Evolutionary conservation across 2,113 vertebrate species (phyloP).

Genomic region (Macroglossus sobrinus): DNA sequence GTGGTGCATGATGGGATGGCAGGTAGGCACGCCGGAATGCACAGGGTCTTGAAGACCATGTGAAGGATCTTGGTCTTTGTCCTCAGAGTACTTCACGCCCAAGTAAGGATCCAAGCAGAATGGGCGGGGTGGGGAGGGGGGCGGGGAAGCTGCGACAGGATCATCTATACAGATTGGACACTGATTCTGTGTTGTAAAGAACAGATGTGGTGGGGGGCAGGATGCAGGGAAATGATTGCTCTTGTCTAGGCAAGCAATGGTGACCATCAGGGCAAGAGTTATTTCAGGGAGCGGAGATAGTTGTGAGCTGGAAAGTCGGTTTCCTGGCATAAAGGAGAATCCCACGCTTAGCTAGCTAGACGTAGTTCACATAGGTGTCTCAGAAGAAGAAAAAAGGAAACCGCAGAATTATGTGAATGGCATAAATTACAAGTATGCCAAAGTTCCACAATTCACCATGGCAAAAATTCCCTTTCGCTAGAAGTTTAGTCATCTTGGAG

Average conservation of each 20-base stretch:
- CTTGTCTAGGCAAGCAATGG: neutral
- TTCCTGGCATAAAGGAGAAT: neutral
- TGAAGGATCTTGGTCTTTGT: neutral
- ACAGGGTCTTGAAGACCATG: neutral
- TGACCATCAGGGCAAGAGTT: neutral
- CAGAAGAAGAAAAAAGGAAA: neutral
- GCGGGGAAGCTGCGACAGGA: neutral
- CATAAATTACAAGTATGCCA: neutral
- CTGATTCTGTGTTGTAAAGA: neutral
- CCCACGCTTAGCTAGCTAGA: neutral
- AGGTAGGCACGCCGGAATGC: neutral
- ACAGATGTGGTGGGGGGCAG: neutral
- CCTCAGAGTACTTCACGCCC: neutral
- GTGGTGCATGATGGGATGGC: neutral
- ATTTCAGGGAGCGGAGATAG: neutral
- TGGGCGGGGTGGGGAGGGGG: neutral
- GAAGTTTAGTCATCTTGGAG: neutral
- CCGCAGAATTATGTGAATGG: neutral
- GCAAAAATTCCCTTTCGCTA: neutral
- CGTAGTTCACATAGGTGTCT: neutral
- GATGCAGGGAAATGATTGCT: neutral
- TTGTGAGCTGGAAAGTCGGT: neutral
- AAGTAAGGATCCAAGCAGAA: neutral
- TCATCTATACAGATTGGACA: neutral
- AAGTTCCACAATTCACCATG: neutral